These are phyloP conservation scores for Anabacerthia variegaticeps DNA, from an alignment of 2,797 vertebrate species.

Conservation along the genomic window DNA sequence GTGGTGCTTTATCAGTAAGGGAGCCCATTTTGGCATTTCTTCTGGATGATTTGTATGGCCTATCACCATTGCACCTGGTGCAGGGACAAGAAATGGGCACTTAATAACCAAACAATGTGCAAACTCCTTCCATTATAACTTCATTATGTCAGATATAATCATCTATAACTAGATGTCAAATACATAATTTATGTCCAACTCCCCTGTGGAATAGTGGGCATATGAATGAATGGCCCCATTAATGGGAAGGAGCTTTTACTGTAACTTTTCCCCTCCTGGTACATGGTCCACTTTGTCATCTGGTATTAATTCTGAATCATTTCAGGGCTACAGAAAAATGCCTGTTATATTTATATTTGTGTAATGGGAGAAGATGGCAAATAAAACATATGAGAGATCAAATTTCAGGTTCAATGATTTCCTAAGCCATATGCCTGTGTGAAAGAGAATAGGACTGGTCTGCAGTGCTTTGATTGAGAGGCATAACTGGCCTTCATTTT, in stretches of 20 bases:
- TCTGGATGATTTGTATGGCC: slow-evolving; percentile 78
- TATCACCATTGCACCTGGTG: slow-evolving; percentile 79
- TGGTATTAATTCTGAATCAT: slow-evolving; percentile 57
- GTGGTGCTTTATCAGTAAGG: slow-evolving; percentile 76
- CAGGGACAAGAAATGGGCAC: slow-evolving; percentile 82
- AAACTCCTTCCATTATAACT: slow-evolving; percentile 87
- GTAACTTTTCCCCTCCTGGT: slow-evolving; percentile 65
- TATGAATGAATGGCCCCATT: slow-evolving; percentile 77
- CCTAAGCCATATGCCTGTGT: neutral
- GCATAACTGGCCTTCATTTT: neutral
- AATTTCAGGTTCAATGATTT: slow-evolving; percentile 2
- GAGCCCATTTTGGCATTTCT: slow-evolving; percentile 77
- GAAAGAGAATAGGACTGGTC: neutral
- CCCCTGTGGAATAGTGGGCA: slow-evolving; percentile 77
- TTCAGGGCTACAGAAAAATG: slow-evolving; percentile 8
- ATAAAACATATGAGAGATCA: slow-evolving; percentile 13
- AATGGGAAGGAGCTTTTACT: slow-evolving; percentile 74
- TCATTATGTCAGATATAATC: slow-evolving; percentile 90
- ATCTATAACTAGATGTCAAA: slow-evolving; percentile 85
- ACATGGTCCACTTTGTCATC: slow-evolving; percentile 43
- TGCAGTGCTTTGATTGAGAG: neutral
- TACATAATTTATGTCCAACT: slow-evolving; percentile 82
- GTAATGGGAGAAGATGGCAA: slow-evolving; percentile 37
- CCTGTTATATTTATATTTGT: slow-evolving; percentile 45
- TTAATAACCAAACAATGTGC: slow-evolving; percentile 90